These are phyloP conservation scores for Melanostigma gelatinosum DNA, from an alignment of 2,113 vertebrate genomes.

Conservation along the genomic window DNA sequence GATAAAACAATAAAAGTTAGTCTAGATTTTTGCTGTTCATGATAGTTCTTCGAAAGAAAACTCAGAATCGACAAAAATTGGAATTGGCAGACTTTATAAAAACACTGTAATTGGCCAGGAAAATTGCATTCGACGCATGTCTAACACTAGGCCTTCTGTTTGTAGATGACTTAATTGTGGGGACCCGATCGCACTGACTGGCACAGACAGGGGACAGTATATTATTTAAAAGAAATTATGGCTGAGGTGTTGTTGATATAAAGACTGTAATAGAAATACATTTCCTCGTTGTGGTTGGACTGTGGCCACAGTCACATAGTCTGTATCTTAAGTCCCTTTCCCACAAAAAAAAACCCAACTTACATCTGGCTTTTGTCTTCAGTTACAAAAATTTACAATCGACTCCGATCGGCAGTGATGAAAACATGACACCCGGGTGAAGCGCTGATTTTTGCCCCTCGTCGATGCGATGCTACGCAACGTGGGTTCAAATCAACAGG, in stretches of 20 bases:
- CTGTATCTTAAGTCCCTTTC: not conserved
- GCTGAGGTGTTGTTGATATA: not conserved
- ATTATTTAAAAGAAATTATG: not conserved
- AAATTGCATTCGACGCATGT: too few relatives aligned
- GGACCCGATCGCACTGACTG: not conserved
- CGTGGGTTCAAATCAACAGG: too few relatives aligned
- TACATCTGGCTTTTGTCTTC: not conserved
- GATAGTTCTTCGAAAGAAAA: too few relatives aligned
- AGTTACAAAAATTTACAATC: not conserved
- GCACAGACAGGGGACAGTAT: not conserved
- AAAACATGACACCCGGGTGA: not conserved
- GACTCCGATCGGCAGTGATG: not conserved
- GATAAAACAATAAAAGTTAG: too few relatives aligned
- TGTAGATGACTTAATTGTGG: not conserved
- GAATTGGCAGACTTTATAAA: too few relatives aligned
- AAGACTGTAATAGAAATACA: not conserved
- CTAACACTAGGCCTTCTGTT: not conserved
- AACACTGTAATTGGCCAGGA: too few relatives aligned
- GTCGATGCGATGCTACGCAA: too few relatives aligned
- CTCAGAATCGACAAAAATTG: too few relatives aligned
- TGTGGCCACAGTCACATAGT: not conserved
- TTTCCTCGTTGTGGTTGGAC: conserved; percentile 15
- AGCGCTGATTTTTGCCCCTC: too few relatives aligned
- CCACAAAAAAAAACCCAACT: not conserved
- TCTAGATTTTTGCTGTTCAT: too few relatives aligned